Evolutionary conservation across 2,797 vertebrate species (phyloP), one percentile per base, ranked within the genome.

Genomic region (Arrhamphus sclerolepis): DNA sequence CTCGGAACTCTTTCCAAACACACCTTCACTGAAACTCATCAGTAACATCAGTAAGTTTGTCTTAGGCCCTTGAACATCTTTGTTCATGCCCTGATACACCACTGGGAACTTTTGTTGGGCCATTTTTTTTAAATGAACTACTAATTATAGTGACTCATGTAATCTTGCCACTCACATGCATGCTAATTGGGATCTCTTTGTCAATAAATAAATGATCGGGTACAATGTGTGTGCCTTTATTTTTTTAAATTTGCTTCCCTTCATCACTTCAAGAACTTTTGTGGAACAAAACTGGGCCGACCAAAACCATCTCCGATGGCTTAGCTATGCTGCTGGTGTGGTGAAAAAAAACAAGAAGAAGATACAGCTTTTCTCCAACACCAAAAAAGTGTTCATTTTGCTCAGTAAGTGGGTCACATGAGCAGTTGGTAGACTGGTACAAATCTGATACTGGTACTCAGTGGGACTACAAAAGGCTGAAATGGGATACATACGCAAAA

Each of bases 401-500:
- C 34, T 75, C 29, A 66, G 7, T 47, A 73, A 72, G 40, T 75
- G 54, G 72, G 79, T 57, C 63, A 70, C 39, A 63, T 58, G 56
- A 71, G 39, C 62, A 61, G 39, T 46, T 59, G 56, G 70, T 41
- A 75, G 51, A 67, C 66, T 58, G 61, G 50, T 80, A 64, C 46
- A 63, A 62, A 74, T 73, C 56, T 7, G n/a, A 76, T 67, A 66
- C 66, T 50, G 62, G 70, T 75, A 75, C 59, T 67, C 64, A 66
- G 44, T 51, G 56, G 64, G 52, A 81, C 73, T 67, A 77, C 76
- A 82, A 75, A 70, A 57, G 60, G 21, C 43, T 74, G 56, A 70
- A 73, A 82, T 71, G 22, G 77, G 51, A 82, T 70, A 66, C 42
- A 75, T 51, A 62, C 68, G 52, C 49, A 82, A 81, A 81, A 77